Evolutionary conservation across 2,113 vertebrate species (phyloP).

Genomic region (Pterocles gutturalis): DNA sequence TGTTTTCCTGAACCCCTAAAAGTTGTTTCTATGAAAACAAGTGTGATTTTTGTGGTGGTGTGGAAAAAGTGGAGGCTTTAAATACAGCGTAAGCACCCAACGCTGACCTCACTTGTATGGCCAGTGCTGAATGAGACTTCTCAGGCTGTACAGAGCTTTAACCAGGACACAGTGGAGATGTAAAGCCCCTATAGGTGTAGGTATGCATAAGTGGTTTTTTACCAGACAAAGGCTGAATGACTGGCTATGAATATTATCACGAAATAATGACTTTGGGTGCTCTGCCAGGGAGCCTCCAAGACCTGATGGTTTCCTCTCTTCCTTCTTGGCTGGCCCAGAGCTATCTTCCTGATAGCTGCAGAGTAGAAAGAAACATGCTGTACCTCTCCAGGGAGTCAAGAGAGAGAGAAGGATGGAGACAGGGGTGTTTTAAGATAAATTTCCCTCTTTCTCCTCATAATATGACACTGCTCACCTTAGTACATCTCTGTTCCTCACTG

Average conservation of each 20-base stretch:
- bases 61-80: neutral
- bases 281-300: neutral
- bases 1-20: neutral
- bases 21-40: neutral
- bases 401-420: neutral
- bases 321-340: neutral
- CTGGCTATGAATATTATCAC: neutral
- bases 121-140: neutral
- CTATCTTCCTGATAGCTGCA: neutral
- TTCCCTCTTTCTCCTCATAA: neutral
- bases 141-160: neutral
- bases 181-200: neutral
- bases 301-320: neutral
- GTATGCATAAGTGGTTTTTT: neutral
- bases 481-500: neutral
- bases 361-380: neutral
- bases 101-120: neutral
- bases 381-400: neutral
- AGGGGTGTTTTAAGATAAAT: neutral
- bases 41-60: neutral
- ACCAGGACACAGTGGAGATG: neutral
- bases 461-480: neutral
- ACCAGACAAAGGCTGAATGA: neutral
- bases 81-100: neutral
- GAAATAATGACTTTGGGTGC: neutral